A percentile compares a stretch with the other conserved stretches of the same genome.
phyloP scores from a whole-genome alignment of 2,888 invertebrate genomes.

The Cordilura impudica region DNA sequence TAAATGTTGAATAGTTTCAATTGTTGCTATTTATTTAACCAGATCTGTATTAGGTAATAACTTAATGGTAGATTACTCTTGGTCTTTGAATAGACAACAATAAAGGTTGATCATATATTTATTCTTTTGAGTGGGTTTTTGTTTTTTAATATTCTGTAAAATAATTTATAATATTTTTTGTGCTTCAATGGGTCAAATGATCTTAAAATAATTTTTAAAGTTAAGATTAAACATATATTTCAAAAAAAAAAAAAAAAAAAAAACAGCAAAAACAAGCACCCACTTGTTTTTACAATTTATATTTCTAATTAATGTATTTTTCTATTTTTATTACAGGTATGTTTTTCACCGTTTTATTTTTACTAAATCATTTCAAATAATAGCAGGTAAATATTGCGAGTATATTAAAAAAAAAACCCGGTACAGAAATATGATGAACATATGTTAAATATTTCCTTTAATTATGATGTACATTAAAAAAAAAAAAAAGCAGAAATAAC shows the following conservation, averaged over 20 bases:
- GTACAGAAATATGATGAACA: slow-evolving; percentile 8
- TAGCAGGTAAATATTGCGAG: slow-evolving; percentile 3
- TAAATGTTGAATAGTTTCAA: too few relatives aligned
- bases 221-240: background rate
- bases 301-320: slow-evolving; percentile 3
- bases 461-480: background rate
- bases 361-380: background rate
- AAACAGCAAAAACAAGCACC: background rate
- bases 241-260: background rate
- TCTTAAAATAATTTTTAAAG: slow-evolving; percentile 1
- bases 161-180: slow-evolving; percentile 31
- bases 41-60: too few relatives aligned
- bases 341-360: background rate
- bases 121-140: slow-evolving; percentile 25
- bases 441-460: slow-evolving; percentile 40
- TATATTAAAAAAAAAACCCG: slow-evolving; percentile 12
- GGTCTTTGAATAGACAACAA: background rate
- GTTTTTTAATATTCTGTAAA: slow-evolving; percentile 3
- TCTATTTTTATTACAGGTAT: slow-evolving; percentile 36
- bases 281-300: slow-evolving; percentile 8
- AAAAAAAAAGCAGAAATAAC: slow-evolving; percentile 28
- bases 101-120: background rate
- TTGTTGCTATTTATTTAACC: too few relatives aligned
- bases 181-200: slow-evolving; percentile 30
- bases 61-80: slow-evolving; percentile 31